Percentiles rank a stretch among this genome's conserved stretches.
These are phyloP conservation scores for Lordiphosa mommai DNA, from an alignment of 1,140 invertebrate species.

Conservation along the genomic window DNA sequence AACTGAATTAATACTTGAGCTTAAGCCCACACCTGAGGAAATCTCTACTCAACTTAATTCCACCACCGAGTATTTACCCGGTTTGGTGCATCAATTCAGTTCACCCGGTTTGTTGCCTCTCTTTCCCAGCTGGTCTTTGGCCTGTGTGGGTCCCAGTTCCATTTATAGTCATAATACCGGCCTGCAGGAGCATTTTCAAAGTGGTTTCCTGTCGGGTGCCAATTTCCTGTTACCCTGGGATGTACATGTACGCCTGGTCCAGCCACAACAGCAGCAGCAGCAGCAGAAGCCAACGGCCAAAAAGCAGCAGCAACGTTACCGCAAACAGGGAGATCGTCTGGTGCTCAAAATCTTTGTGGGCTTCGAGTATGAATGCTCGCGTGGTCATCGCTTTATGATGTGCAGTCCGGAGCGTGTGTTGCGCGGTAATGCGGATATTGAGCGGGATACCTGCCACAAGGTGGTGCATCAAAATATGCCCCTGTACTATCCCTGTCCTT, in stretches of 20 bases:
- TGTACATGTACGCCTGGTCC: constrained; percentile 86
- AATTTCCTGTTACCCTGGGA: constrained; percentile 98
- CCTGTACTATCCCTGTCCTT: constrained; percentile 92
- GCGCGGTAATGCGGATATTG: constrained; percentile 87
- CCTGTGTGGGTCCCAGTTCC: constrained; percentile 93
- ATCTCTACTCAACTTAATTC: constrained; percentile 81
- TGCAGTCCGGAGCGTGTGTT: constrained; percentile 92
- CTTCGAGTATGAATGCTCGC: constrained; percentile 97
- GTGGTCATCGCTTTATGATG: constrained; percentile 96
- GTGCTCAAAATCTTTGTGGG: constrained; percentile 97
- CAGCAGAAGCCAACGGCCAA: constrained; percentile 38
- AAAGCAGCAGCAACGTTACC: constrained; percentile 55
- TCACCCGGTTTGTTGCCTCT: constrained; percentile 89
- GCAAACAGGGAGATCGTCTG: constrained; percentile 81
- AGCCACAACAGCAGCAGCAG: constrained; percentile 41
- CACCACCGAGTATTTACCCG: constrained; percentile 93
- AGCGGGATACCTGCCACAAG: constrained; percentile 90
- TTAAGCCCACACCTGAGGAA: constrained; percentile 41
- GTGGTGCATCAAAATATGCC: constrained; percentile 94
- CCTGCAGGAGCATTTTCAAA: constrained; percentile 86
- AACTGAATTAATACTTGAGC: constrained; percentile 65
- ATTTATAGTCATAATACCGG: constrained; percentile 95
- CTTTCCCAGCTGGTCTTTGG: constrained; percentile 95
- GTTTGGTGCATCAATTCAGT: constrained; percentile 92
- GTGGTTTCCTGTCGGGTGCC: constrained; percentile 93